A percentile compares a stretch with the other conserved stretches of the same genome.
phyloP scores from a whole-genome alignment of 2,888 invertebrate species.

The Callinectes sapidus region DNA sequence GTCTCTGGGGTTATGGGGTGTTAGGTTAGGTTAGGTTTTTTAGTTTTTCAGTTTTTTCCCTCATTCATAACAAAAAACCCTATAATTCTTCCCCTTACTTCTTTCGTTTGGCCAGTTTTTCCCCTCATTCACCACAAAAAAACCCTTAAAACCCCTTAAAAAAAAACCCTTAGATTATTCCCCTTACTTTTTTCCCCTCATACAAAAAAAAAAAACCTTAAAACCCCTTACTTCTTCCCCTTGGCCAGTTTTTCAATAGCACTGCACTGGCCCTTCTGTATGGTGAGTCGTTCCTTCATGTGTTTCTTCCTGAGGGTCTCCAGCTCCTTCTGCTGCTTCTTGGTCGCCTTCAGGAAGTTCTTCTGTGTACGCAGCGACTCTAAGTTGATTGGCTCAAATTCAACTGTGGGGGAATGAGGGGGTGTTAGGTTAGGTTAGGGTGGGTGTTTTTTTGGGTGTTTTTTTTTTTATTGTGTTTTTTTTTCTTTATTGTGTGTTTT shows the following conservation, averaged over 20 bases:
- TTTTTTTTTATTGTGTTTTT: too few relatives aligned
- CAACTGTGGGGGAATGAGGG: slow-evolving; percentile 78
- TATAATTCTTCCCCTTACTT: too few relatives aligned
- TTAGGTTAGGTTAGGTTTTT: background rate
- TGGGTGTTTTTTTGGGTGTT: background rate
- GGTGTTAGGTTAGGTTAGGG: background rate
- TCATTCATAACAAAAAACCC: too few relatives aligned
- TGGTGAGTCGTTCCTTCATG: slow-evolving; percentile 90
- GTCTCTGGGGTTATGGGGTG: slow-evolving; percentile 53
- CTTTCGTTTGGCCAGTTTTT: too few relatives aligned
- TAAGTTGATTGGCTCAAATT: slow-evolving; percentile 93
- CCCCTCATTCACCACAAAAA: too few relatives aligned
- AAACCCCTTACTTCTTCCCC: slow-evolving; percentile 93
- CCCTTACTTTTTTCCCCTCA: too few relatives aligned
- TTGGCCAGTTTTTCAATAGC: slow-evolving; percentile 95
- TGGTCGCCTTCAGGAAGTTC: slow-evolving; percentile 91
- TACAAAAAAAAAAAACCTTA: too few relatives aligned
- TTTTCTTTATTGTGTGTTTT: too few relatives aligned
- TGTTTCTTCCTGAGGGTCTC: slow-evolving; percentile 94
- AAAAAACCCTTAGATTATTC: too few relatives aligned
- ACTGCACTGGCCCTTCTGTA: slow-evolving; percentile 93
- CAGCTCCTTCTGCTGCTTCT: slow-evolving; percentile 96
- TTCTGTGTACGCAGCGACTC: slow-evolving; percentile 92
- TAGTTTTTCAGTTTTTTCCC: too few relatives aligned
- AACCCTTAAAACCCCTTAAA: too few relatives aligned